Conservation (phyloP, 2,888 invertebrate species). For the Leptopilina drosophilae region DNA sequence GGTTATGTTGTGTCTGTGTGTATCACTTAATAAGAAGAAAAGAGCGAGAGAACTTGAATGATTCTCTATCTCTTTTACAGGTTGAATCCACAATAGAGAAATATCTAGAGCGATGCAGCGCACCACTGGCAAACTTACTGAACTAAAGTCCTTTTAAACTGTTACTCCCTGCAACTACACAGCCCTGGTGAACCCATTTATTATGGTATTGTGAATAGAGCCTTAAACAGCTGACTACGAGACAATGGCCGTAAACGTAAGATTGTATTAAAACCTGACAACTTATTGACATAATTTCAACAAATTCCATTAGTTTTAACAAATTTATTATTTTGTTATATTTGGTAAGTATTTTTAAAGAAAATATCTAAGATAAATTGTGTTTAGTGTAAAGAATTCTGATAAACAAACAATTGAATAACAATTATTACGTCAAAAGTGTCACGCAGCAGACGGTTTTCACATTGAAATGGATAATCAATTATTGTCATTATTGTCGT, state of each 20-base stretch:
- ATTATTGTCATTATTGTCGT: constrained; percentile 48
- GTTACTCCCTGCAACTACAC: no score
- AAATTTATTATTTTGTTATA: constrained; percentile 58
- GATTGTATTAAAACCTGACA: constrained; percentile 61
- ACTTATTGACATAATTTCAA: constrained; percentile 64
- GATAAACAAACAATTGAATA: not conserved
- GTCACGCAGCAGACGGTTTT: constrained; percentile 70
- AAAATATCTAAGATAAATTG: not conserved
- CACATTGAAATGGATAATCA: constrained; percentile 57
- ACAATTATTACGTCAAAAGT: constrained; percentile 64
- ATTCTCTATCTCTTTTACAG: no score
- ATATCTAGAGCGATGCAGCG: no score
- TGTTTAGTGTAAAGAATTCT: not conserved
- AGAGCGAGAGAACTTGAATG: no score
- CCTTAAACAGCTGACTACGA: constrained; percentile 58
- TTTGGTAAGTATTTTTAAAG: constrained; percentile 58
- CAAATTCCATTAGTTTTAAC: constrained; percentile 58
- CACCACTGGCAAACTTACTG: no score
- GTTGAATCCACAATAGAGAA: no score
- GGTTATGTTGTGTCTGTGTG: no score
- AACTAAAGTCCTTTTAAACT: no score
- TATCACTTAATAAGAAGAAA: no score
- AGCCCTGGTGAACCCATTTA: no score
- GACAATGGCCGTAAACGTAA: constrained; percentile 64
- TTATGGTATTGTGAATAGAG: not conserved